phyloP scores from a whole-genome alignment of 2,113 vertebrate genomes.

The Macquaria ambigua region DNA sequence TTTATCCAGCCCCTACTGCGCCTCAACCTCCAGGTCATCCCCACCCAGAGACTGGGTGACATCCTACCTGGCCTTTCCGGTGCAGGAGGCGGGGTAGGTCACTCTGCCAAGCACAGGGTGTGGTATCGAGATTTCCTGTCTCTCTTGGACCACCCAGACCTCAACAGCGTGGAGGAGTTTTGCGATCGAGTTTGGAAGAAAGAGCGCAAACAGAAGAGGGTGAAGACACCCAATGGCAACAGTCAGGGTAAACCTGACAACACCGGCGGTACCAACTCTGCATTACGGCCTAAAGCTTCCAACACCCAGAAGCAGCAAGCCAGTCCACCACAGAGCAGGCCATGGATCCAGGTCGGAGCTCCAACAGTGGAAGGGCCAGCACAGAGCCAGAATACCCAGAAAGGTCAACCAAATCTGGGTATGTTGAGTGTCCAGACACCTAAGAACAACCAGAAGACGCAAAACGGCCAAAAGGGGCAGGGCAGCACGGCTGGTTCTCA shows the following conservation, averaged over 20 bases:
- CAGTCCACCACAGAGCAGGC: constrained; percentile 57
- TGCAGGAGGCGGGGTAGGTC: constrained; percentile 54
- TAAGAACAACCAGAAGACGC: constrained; percentile 71
- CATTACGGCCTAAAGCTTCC: constrained; percentile 59
- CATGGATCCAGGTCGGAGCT: constrained; percentile 64
- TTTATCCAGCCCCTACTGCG: constrained; percentile 96
- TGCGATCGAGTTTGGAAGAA: constrained; percentile 98
- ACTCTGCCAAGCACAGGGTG: constrained; percentile 91
- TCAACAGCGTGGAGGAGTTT: constrained; percentile 98
- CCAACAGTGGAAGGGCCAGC: constrained; percentile 53
- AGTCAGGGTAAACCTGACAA: constrained; percentile 53
- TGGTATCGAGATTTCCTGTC: constrained; percentile 99
- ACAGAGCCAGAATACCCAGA: constrained; percentile 67
- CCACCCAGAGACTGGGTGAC: constrained; percentile 91
- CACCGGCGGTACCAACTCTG: not conserved
- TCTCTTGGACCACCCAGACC: constrained; percentile 95
- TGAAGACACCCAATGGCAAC: constrained; percentile 82
- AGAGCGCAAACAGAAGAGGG: constrained; percentile 93
- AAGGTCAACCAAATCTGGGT: constrained; percentile 46
- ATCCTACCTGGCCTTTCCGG: constrained; percentile 86
- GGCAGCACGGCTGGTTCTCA: constrained; percentile 42
- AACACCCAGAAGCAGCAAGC: constrained; percentile 79
- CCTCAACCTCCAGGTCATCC: constrained; percentile 95
- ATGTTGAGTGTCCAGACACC: constrained; percentile 44
- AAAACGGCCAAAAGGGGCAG: constrained; percentile 66